A percentile compares a stretch with the other conserved stretches of the same genome.
Conservation (phyloP, 2,888 invertebrate species). For the Anthoptus insignis region DNA sequence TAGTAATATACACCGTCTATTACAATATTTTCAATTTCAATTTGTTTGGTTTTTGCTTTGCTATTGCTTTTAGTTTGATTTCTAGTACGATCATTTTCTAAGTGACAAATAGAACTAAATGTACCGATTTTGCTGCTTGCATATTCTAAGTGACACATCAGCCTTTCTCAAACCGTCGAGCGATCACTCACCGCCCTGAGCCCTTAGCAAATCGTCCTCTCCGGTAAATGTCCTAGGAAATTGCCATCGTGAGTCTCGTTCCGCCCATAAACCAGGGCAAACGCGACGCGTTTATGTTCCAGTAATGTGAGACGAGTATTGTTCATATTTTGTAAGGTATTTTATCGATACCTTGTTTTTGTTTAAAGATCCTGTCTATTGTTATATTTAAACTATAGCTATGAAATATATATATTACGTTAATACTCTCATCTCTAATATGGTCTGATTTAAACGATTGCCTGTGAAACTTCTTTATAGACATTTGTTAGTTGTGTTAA, state of each 20-base stretch:
- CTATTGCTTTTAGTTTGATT: background rate
- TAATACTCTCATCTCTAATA: too few relatives aligned
- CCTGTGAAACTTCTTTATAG: too few relatives aligned
- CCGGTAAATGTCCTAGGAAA: constrained; percentile 77
- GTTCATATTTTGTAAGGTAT: constrained; percentile 24
- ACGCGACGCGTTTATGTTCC: constrained; percentile 77
- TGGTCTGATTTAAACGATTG: too few relatives aligned
- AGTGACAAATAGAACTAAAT: background rate
- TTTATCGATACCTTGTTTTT: background rate
- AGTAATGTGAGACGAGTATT: constrained; percentile 59
- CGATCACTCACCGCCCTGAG: constrained; percentile 68
- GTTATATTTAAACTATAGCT: background rate
- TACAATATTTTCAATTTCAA: background rate
- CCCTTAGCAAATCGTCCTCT: constrained; percentile 68
- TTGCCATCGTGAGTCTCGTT: constrained; percentile 82
- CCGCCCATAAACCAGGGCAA: constrained; percentile 72
- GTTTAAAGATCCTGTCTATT: background rate
- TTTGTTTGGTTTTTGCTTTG: background rate
- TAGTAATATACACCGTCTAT: constrained; percentile 1
- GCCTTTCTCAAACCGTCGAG: constrained; percentile 50
- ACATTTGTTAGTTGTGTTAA: too few relatives aligned
- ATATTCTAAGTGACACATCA: constrained; percentile 62
- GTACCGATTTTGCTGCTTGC: background rate
- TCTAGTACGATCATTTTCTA: too few relatives aligned
- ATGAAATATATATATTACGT: background rate